These are phyloP conservation scores for Cyprinus carpio DNA, from an alignment of 2,113 vertebrate species.

Conservation along the genomic window DNA sequence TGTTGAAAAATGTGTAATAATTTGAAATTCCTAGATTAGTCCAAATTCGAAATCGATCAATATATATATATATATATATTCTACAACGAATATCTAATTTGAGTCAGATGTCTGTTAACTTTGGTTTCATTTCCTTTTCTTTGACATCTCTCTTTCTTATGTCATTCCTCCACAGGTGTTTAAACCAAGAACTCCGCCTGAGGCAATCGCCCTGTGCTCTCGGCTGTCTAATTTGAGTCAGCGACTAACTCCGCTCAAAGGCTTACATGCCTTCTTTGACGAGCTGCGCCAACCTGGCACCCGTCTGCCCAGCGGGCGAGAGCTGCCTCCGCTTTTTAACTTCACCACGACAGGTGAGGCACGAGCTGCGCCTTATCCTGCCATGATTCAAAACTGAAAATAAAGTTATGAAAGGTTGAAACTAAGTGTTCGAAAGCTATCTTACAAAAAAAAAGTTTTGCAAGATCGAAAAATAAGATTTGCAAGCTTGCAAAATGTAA, in stretches of 20 bases:
- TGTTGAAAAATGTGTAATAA: not conserved
- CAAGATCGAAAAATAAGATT: no score
- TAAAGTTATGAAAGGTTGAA: no score
- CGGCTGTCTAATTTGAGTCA: no score
- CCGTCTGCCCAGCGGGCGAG: constrained; percentile 90
- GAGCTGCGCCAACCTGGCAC: constrained; percentile 95
- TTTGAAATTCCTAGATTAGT: not conserved
- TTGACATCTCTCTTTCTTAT: no score
- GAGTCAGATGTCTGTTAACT: no score
- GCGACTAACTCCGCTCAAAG: constrained; percentile 92
- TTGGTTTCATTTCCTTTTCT: not conserved
- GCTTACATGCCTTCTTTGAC: constrained; percentile 95
- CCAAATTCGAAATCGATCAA: not conserved
- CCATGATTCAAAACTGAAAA: no score
- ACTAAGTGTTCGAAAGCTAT: no score
- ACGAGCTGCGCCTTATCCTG: no score
- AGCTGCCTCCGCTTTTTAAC: constrained; percentile 94
- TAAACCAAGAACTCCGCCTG: constrained; percentile 74
- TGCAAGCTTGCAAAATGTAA: no score
- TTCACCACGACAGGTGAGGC: constrained; percentile 90
- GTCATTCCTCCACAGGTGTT: constrained; percentile 65
- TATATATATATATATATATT: no score
- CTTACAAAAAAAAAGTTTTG: no score
- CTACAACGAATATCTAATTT: no score
- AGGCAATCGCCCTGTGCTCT: constrained; percentile 75